phyloP scores from a whole-genome alignment of 2,888 invertebrate species.

The Rhopalosiphum nymphaeae region DNA sequence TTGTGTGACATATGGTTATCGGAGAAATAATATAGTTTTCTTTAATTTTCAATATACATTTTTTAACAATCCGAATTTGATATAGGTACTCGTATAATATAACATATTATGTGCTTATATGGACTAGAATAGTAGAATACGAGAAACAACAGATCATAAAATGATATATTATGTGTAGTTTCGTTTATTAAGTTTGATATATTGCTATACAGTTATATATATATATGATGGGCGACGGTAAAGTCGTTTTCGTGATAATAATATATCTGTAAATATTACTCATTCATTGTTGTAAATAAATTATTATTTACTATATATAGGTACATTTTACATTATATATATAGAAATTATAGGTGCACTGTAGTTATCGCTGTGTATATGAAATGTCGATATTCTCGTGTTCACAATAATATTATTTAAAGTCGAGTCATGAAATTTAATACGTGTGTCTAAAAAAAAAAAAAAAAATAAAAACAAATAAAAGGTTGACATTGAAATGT shows the following conservation, averaged over 20 bases:
- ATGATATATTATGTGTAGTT: neutral
- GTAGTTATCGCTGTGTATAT: neutral
- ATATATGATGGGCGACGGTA: neutral
- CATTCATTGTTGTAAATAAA: neutral
- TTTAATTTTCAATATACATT: neutral
- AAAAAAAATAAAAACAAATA: slow-evolving; percentile 15
- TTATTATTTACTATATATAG: neutral
- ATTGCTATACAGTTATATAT: neutral
- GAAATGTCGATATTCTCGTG: slow-evolving; percentile 9
- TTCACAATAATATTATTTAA: neutral
- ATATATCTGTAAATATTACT: neutral
- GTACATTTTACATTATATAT: neutral
- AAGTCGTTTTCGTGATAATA: neutral
- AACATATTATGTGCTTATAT: neutral
- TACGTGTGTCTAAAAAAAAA: neutral
- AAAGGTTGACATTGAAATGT: slow-evolving; percentile 44
- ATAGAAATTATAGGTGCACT: neutral
- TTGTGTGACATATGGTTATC: neutral
- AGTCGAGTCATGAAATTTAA: neutral
- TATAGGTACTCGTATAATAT: neutral
- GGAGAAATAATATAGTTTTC: neutral
- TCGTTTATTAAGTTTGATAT: slow-evolving; percentile 9
- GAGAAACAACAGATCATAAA: neutral
- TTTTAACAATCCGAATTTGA: neutral
- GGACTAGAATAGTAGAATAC: neutral